Conservation (phyloP, 2,797 vertebrate genomes). For the Fistularia tabacaria region DNA sequence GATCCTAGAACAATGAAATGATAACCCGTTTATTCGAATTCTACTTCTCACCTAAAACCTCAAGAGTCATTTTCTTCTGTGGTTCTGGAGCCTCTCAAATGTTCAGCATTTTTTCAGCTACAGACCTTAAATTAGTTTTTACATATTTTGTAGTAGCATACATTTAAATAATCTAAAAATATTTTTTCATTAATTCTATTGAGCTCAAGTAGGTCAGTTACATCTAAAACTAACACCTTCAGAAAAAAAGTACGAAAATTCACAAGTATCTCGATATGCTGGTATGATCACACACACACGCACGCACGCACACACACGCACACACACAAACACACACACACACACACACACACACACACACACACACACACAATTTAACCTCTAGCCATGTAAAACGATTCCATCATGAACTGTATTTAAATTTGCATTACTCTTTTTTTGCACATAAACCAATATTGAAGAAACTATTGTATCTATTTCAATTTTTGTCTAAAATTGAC, state of each 20-base stretch:
- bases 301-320: neutral
- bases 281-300: slow-evolving; percentile 9
- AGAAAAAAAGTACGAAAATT: slow-evolving; percentile 19
- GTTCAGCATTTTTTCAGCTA: too few relatives aligned
- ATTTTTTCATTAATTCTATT: too few relatives aligned
- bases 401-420: slow-evolving; percentile 11
- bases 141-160: too few relatives aligned
- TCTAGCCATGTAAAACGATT: neutral
- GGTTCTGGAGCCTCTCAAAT: too few relatives aligned
- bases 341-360: too few relatives aligned
- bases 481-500: neutral
- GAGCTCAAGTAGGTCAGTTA: slow-evolving; percentile 1
- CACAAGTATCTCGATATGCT: slow-evolving; percentile 30
- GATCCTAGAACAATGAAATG: too few relatives aligned
- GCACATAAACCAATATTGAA: slow-evolving; percentile 23
- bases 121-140: too few relatives aligned
- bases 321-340: too few relatives aligned
- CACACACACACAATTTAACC: neutral
- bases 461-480: slow-evolving; percentile 34
- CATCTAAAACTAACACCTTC: slow-evolving; percentile 8
- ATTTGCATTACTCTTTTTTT: neutral
- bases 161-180: too few relatives aligned
- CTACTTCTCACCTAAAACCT: too few relatives aligned
- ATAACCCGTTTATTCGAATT: too few relatives aligned
- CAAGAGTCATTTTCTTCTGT: too few relatives aligned